These are phyloP conservation scores for Oryzias dopingdopingensis DNA, from an alignment of 2,797 vertebrate species.

Conservation along the genomic window DNA sequence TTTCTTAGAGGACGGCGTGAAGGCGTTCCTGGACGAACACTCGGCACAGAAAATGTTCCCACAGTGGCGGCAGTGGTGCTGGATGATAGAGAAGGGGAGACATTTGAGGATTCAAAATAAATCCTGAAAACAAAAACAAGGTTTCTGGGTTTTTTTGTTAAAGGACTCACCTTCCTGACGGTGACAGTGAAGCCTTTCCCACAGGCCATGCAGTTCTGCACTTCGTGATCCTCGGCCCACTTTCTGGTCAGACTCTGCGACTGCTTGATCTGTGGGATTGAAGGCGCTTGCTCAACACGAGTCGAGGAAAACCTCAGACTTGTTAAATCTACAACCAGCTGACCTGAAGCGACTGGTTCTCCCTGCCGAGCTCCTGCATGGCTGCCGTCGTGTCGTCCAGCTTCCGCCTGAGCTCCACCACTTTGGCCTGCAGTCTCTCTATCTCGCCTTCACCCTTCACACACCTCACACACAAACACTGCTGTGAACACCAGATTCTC, in stretches of 20 bases:
- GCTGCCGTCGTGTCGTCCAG: slow-evolving; percentile 96
- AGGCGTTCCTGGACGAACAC: slow-evolving; percentile 90
- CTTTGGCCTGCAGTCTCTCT: slow-evolving; percentile 93
- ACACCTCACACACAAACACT: slow-evolving; percentile 75
- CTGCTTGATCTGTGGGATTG: slow-evolving; percentile 87
- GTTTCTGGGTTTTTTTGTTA: too few species aligned
- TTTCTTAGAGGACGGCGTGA: slow-evolving; percentile 97
- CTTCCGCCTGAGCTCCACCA: slow-evolving; percentile 91
- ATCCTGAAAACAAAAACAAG: neutral
- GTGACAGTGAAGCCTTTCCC: slow-evolving; percentile 94
- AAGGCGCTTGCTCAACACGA: neutral
- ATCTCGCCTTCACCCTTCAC: slow-evolving; percentile 96
- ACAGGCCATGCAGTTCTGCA: slow-evolving; percentile 97
- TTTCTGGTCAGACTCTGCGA: slow-evolving; percentile 93
- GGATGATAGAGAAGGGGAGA: slow-evolving; percentile 31
- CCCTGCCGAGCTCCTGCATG: slow-evolving; percentile 96
- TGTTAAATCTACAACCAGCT: slow-evolving; percentile 1
- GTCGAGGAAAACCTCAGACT: neutral
- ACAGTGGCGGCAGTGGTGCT: slow-evolving; percentile 99
- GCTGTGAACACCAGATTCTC: neutral
- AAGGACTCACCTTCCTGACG: slow-evolving; percentile 85
- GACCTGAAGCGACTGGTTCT: slow-evolving; percentile 98
- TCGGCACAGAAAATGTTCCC: slow-evolving; percentile 98
- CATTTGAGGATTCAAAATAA: neutral
- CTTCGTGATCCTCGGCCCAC: slow-evolving; percentile 96